Evolutionary conservation across 2,888 invertebrate genomes (phyloP).

Genomic region (Philopedon plagiatum): DNA sequence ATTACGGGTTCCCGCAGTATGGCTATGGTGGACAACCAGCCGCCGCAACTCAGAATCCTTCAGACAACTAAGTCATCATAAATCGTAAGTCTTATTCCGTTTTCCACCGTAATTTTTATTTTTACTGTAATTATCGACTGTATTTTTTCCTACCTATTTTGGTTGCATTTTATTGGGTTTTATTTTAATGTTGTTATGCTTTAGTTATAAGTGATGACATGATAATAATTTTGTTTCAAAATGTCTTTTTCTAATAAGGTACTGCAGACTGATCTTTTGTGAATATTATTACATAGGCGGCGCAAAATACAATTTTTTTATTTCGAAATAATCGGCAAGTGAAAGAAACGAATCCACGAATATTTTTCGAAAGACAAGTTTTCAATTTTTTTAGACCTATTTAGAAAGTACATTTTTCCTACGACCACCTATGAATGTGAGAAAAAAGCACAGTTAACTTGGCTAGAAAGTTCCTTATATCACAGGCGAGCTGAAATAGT

Average conservation of each 20-base stretch:
- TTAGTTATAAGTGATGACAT: neutral
- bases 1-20: slow-evolving; percentile 68
- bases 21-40: slow-evolving; percentile 65
- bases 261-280: neutral
- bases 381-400: no score
- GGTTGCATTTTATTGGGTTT: slow-evolving; percentile 10
- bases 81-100: slow-evolving; percentile 15
- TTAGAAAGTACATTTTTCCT: no score
- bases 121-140: slow-evolving; percentile 1
- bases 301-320: neutral
- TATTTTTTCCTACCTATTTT: neutral
- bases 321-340: no score
- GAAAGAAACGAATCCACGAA: no score
- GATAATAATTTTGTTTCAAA: neutral
- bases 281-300: no score
- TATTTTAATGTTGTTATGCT: neutral
- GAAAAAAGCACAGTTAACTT: no score
- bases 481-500: no score
- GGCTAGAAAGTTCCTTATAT: no score
- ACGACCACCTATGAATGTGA: no score
- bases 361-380: no score
- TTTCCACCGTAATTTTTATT: neutral
- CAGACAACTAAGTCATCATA: slow-evolving; percentile 24
- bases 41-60: slow-evolving; percentile 35
- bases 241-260: neutral